Base-by-base conservation (phyloP, 2,113 vertebrate genomes). In the Pseudopipra pipra region DNA sequence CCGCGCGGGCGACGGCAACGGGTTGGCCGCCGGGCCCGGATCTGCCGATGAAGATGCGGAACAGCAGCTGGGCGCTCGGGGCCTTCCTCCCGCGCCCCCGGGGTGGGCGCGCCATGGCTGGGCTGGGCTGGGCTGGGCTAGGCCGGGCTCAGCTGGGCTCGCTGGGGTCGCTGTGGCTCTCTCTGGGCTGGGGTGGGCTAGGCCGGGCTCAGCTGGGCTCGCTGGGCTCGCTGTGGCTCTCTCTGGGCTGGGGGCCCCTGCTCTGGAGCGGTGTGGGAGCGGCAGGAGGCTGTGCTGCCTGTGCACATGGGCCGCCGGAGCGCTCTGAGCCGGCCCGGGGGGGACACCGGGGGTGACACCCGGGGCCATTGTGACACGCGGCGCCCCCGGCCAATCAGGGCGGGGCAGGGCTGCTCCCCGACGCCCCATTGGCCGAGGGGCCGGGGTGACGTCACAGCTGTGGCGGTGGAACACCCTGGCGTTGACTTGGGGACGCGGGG, bases 371-470 rank as follows among this genome's bases (percentile, higher is more conserved):
- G 74, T 71, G 85, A 78, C 74, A 1, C 44, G 14, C 3, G 19
- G 8, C 8, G 0, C 7, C 4, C 0, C 0, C 1, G 19, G 47
- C 85, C 85, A 87, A 63, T 87, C 12, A 0, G 49, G 8, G 5
- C 0, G 4, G n/a, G 56, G 8, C 8, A 0, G n/a, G 5, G 9
- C 0, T 2, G 59, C 12, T n/a, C 30, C 20, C 30, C 2, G 66
- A 35, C 3, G 3, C 0, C 24, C 58, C 2, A 49, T 87, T 79
- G 75, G 85, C 66, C 4, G 75, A 11, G 21, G 41, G 63, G 1
- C 0, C 3, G 51, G 33, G 75, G 10, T 35, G 75, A 63, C 5
- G 75, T 87, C 85, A 87, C 46, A 79, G 58, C 2, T 0, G 41
- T 11, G 0, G 11, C 22, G 67, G 10, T 5, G n/a, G 56, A 20